Evolutionary conservation across 2,113 vertebrate genomes (phyloP).

Genomic region (Chaetops frenatus): DNA sequence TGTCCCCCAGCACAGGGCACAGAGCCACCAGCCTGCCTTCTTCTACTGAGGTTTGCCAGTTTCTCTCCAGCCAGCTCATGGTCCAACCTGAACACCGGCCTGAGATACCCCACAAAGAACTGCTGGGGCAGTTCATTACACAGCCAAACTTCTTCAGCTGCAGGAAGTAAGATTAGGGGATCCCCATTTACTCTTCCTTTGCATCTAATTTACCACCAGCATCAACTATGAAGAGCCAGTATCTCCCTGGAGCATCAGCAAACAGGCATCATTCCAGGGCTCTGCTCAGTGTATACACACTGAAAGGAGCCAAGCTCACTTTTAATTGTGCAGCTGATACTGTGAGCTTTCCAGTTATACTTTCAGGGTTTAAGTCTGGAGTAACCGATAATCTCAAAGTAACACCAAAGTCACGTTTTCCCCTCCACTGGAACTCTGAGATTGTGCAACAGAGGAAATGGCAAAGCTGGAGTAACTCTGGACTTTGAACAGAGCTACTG

Average conservation of each 20-base stretch:
- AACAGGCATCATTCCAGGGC: neutral
- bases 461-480: neutral
- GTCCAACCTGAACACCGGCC: neutral
- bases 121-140: neutral
- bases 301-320: neutral
- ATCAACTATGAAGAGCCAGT: neutral
- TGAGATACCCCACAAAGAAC: neutral
- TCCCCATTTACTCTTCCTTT: neutral
- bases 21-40: neutral
- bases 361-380: neutral
- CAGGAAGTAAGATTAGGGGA: neutral
- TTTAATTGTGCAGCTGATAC: neutral
- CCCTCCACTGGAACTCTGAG: neutral
- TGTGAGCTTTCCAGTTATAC: neutral
- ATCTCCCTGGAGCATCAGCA: neutral
- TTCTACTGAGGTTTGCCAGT: neutral
- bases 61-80: neutral
- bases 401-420: neutral
- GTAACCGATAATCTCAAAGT: neutral
- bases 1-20: neutral
- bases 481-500: neutral
- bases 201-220: neutral
- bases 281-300: neutral
- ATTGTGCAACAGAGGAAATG: neutral
- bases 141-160: neutral